Percentiles rank a stretch among this genome's conserved stretches.
These are phyloP conservation scores for Sparus aurata DNA, from an alignment of 2,797 vertebrate genomes.

Conservation along the genomic window DNA sequence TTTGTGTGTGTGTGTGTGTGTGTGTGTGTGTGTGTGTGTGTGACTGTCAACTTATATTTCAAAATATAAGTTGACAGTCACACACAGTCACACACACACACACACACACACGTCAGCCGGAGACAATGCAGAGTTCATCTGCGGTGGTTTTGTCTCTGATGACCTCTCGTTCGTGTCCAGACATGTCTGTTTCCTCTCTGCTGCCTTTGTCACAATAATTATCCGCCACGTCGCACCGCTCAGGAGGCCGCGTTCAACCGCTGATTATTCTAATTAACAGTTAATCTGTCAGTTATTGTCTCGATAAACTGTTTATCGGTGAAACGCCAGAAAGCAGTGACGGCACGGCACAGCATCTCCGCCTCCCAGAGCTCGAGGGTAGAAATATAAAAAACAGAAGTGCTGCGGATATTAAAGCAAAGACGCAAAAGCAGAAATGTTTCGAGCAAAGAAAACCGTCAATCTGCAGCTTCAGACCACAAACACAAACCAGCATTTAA, in stretches of 20 bases:
- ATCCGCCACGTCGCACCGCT: not conserved
- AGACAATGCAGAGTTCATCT: conserved; percentile 43
- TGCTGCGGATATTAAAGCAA: not conserved
- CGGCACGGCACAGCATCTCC: not conserved
- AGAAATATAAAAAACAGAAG: too few species aligned
- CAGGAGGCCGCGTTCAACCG: too few species aligned
- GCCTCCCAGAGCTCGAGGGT: not conserved
- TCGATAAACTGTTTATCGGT: not conserved
- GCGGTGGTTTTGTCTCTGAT: not conserved
- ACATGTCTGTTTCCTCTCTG: conserved; percentile 30
- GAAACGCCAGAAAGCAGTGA: not conserved
- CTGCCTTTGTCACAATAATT: not conserved
- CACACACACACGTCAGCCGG: not conserved
- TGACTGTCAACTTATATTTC: too few species aligned
- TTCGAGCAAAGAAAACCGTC: not conserved
- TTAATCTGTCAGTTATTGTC: not conserved
- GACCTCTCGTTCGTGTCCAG: conserved; percentile 18
- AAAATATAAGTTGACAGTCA: conserved; percentile 27
- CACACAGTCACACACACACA: conserved; percentile 8
- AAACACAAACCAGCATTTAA: not conserved
- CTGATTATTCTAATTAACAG: not conserved
- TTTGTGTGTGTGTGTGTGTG: conserved; percentile 16
- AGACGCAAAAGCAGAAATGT: not conserved
- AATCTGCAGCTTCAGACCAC: not conserved
- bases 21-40: conserved; percentile 15